A percentile compares a stretch with the other conserved stretches of the same genome.
Conservation (phyloP, 2,113 vertebrate genomes). For the Patagioenas fasciata region DNA sequence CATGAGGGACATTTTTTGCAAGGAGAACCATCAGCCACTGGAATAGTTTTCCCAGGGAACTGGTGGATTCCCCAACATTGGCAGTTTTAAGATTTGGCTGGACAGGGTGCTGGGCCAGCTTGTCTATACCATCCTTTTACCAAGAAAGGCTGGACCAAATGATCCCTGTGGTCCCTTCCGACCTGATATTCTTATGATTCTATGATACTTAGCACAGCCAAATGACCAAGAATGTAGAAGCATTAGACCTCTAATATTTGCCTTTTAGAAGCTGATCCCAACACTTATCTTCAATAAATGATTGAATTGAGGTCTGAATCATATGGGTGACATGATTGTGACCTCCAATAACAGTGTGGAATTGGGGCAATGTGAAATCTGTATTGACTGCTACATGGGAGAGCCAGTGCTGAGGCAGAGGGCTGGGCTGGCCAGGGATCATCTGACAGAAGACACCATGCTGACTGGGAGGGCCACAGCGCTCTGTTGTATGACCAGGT, state of each 20-base stretch:
- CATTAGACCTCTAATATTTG: neutral
- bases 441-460: neutral
- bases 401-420: neutral
- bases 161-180: no score
- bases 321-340: neutral
- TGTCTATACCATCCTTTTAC: no score
- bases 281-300: neutral
- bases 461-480: fast-evolving
- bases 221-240: neutral
- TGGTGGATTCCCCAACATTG: no score
- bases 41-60: no score
- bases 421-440: neutral
- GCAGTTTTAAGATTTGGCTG: no score
- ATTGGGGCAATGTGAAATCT: neutral
- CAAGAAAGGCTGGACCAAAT: no score
- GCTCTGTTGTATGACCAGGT: neutral
- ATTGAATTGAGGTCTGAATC: neutral
- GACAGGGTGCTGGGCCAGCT: no score
- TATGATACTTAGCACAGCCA: neutral
- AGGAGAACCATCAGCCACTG: no score
- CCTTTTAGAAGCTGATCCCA: neutral
- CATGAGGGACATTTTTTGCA: no score
- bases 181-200: no score
- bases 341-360: neutral
- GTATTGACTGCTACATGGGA: neutral